Evolutionary conservation across 2,797 vertebrate genomes (phyloP), one percentile per base, ranked within the genome.

Genomic region (Ctenopoma kingsleyae): DNA sequence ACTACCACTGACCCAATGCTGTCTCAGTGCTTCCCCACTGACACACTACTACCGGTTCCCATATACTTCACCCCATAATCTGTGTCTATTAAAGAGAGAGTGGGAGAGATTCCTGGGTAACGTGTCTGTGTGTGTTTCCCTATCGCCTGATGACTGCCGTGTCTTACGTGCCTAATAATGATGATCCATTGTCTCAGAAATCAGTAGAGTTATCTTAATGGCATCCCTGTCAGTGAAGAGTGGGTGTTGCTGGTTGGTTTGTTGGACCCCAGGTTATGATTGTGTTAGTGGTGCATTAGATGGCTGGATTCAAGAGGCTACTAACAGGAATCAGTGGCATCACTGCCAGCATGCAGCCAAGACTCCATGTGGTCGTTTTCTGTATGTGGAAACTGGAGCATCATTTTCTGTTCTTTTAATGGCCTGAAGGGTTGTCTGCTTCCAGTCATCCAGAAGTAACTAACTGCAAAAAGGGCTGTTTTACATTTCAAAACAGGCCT

Each of bases 1-100:
- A 88, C 80, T 80, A 67, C 74, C 78, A 86, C 82, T 93, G 91
- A 93, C 88, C 91, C 89, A 88, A 83, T 88, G 86, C 82, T 87
- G 83, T 84, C 82, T 87, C 81, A 56, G 66, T 9, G 60, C 70
- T 86, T 87, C 85, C 86, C 84, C 80, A 87, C 81, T 91, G 89
- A 92, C 89, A 93, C 89, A 89, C 84, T 81, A 52, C 61, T 66
- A 77, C 80, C 78, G 76, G 81, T 78, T 78, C 61, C 74, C 70
- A 80, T 62, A 51, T 67, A 74, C 3, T 32, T 5, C 59, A 68
- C 38, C 27, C 25, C 60, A 27, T 41, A 55, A 67, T 64, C 35
- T 68, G 62, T 63, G 64, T 68, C 44, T 68, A 27, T 59, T 35
- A 41, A 12, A 50, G 54, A 19, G 47, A 46, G 32, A 20, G 51